phyloP scores from a whole-genome alignment of 2,113 vertebrate genomes.

The Agapornis roseicollis region DNA sequence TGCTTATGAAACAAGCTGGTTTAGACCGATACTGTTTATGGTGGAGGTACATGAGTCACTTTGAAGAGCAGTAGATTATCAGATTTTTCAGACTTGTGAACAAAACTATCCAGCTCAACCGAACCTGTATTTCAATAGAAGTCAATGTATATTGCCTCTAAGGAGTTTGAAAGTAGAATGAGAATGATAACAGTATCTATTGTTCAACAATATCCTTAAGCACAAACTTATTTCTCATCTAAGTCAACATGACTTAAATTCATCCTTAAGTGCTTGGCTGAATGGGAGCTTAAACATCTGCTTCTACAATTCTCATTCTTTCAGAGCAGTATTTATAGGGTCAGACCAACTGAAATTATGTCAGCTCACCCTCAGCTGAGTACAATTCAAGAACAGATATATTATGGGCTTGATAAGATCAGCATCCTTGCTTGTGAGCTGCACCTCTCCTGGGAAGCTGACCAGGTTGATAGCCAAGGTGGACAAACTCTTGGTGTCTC shows the following conservation, averaged over 20 bases:
- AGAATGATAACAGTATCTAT: not conserved
- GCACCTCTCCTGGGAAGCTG: not conserved
- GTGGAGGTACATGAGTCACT: not conserved
- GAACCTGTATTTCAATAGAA: not conserved
- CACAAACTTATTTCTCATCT: not conserved
- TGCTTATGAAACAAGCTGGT: not conserved
- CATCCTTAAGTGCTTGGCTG: not conserved
- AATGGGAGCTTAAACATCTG: not conserved
- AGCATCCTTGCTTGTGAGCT: not conserved
- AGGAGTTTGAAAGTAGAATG: not conserved
- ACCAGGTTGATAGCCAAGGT: not conserved
- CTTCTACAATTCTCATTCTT: not conserved
- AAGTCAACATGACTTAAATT: not conserved
- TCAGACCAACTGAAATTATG: not conserved
- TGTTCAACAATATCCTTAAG: not conserved
- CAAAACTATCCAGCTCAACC: not conserved
- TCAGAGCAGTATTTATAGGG: not conserved
- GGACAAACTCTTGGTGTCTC: not conserved
- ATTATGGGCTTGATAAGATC: not conserved
- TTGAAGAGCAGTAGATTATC: not conserved
- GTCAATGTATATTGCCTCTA: not conserved
- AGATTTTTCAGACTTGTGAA: not conserved
- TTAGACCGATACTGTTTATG: not conserved
- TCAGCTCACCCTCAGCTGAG: not conserved
- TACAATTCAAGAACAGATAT: not conserved